These are phyloP conservation scores for Phoenicopterus ruber DNA, from an alignment of 2,113 vertebrate genomes.

Conservation along the genomic window DNA sequence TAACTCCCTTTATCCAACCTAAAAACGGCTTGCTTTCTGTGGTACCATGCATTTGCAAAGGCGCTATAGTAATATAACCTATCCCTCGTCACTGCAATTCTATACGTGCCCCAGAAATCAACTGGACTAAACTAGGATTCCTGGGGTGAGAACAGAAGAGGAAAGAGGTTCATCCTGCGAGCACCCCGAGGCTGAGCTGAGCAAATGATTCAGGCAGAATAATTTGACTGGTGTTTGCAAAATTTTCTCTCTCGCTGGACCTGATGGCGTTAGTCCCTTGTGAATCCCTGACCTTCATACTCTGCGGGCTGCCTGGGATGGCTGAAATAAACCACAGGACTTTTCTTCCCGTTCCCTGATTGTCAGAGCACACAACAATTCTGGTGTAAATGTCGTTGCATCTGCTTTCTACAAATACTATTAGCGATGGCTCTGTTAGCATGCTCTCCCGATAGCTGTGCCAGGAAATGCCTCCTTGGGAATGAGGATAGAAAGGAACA, in stretches of 20 bases:
- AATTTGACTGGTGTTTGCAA: neutral
- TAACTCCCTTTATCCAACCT: neutral
- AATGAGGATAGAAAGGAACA: neutral
- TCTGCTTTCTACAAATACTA: neutral
- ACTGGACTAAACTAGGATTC: neutral
- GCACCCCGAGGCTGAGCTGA: neutral
- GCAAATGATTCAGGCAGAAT: neutral
- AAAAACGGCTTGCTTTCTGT: neutral
- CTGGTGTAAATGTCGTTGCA: neutral
- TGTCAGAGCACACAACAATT: neutral
- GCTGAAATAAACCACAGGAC: neutral
- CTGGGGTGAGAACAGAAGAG: neutral
- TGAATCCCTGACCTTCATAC: conserved; percentile 1
- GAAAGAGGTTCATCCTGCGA: neutral
- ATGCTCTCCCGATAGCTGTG: neutral
- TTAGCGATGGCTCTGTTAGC: neutral
- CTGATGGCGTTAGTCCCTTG: neutral
- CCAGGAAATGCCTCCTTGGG: neutral
- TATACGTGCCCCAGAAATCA: neutral
- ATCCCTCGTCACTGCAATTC: neutral
- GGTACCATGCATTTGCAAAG: neutral
- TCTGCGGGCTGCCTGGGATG: neutral
- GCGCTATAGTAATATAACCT: rapidly evolving
- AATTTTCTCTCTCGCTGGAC: neutral
- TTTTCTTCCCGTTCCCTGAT: neutral